A percentile compares a stretch with the other conserved stretches of the same genome.
Conservation (phyloP, 30 jellyfish, hydroid and myxozoan species). For the Aurelia aurita complex sp. Pacific region DNA sequence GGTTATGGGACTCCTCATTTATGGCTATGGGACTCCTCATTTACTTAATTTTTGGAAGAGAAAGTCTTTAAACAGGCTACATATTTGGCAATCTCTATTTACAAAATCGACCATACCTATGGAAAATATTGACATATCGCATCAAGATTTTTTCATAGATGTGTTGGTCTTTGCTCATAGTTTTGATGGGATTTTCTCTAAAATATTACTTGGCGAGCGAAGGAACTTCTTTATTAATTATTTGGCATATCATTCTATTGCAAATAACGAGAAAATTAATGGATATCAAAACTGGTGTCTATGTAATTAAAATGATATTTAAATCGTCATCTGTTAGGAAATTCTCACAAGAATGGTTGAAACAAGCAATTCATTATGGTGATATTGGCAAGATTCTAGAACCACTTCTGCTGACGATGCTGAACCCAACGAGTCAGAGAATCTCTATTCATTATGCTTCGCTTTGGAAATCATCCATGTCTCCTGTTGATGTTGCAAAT, state of each 20-base stretch:
- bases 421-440: conserved; percentile 83
- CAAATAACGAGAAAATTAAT: background rate
- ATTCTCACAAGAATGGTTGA: conserved; percentile 74
- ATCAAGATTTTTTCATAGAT: no score
- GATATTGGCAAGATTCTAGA: conserved; percentile 87
- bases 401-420: conserved; percentile 76
- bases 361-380: conserved; percentile 83
- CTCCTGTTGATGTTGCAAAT: background rate
- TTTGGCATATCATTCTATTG: background rate
- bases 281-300: background rate
- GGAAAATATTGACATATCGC: no score
- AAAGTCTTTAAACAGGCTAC: no score
- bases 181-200: no score
- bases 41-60: no score
- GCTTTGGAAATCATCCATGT: conserved; percentile 34
- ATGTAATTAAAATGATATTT: background rate
- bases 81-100: no score
- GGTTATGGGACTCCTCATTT: no score
- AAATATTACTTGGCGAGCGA: no score
- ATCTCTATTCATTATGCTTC: conserved; percentile 83
- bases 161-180: no score
- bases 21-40: no score
- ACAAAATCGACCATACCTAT: no score
- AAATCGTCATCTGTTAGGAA: conserved; percentile 25
- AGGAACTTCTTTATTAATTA: no score